phyloP scores from a whole-genome alignment of 2,113 vertebrate species.

The Lepisosteus osseus region DNA sequence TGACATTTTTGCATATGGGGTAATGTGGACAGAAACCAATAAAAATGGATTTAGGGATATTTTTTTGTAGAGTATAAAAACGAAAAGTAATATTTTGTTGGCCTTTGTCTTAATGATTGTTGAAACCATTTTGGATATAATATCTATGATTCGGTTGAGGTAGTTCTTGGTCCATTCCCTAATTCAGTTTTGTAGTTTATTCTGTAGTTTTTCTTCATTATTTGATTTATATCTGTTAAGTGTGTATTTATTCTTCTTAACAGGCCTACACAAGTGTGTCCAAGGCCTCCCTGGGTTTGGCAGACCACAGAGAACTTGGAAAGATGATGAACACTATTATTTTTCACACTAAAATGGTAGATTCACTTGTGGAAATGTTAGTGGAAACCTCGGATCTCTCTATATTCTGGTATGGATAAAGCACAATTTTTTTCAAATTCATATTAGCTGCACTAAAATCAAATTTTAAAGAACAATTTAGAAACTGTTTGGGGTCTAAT shows the following conservation, averaged over 20 bases:
- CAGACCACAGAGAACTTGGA: conserved; percentile 95
- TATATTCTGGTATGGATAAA: conserved; percentile 86
- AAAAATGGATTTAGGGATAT: background rate
- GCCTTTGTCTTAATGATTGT: too few relatives aligned
- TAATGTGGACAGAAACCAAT: too few relatives aligned
- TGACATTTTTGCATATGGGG: too few relatives aligned
- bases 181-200: background rate
- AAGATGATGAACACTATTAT: conserved; percentile 99
- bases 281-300: conserved; percentile 89
- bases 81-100: too few relatives aligned
- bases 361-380: conserved; percentile 98
- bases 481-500: too few relatives aligned
- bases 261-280: conserved; percentile 97
- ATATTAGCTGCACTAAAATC: too few relatives aligned
- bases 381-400: conserved; percentile 97
- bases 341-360: conserved; percentile 99
- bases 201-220: background rate
- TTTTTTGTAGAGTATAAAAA: background rate
- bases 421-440: too few relatives aligned
- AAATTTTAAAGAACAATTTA: too few relatives aligned
- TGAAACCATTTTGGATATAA: background rate
- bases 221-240: background rate
- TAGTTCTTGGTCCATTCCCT: background rate
- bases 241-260: conserved; percentile 16
- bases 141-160: too few relatives aligned